phyloP scores from a whole-genome alignment of 2,113 vertebrate species.

The Atrichornis clamosus region DNA sequence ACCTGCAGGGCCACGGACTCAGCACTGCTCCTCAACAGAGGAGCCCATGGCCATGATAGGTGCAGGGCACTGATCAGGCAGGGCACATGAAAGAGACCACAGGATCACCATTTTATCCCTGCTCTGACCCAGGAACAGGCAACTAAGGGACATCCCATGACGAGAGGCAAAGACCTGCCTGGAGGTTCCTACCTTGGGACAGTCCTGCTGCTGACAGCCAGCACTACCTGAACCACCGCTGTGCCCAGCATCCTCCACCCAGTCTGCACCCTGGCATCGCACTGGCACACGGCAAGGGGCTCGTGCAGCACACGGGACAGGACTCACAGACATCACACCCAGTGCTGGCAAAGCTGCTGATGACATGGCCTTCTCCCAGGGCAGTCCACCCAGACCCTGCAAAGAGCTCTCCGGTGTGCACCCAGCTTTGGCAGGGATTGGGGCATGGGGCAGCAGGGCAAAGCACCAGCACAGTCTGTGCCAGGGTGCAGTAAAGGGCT shows the following conservation, averaged over 20 bases:
- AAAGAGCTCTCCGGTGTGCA: not conserved
- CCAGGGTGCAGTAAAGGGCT: not conserved
- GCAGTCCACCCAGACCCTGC: not conserved
- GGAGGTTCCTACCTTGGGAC: not conserved
- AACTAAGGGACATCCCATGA: not conserved
- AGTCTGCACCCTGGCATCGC: rapidly evolving
- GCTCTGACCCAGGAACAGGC: not conserved
- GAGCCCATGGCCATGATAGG: rapidly evolving
- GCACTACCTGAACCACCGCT: rapidly evolving
- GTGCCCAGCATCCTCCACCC: rapidly evolving
- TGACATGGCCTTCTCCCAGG: not conserved
- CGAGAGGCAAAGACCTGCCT: not conserved
- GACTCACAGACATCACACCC: not conserved
- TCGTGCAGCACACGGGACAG: not conserved
- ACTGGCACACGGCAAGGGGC: not conserved
- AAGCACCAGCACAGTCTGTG: not conserved
- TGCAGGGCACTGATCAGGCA: not conserved
- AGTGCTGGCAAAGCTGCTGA: not conserved
- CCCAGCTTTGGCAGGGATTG: not conserved
- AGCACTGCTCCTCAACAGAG: not conserved
- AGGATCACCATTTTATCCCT: not conserved
- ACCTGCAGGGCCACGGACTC: not conserved
- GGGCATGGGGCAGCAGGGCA: not conserved
- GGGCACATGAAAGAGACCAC: not conserved
- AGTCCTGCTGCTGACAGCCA: not conserved